A percentile compares a stretch with the other conserved stretches of the same genome.
Conservation (phyloP, 2,113 vertebrate genomes). For the Machaerirhynchus nigripectus region DNA sequence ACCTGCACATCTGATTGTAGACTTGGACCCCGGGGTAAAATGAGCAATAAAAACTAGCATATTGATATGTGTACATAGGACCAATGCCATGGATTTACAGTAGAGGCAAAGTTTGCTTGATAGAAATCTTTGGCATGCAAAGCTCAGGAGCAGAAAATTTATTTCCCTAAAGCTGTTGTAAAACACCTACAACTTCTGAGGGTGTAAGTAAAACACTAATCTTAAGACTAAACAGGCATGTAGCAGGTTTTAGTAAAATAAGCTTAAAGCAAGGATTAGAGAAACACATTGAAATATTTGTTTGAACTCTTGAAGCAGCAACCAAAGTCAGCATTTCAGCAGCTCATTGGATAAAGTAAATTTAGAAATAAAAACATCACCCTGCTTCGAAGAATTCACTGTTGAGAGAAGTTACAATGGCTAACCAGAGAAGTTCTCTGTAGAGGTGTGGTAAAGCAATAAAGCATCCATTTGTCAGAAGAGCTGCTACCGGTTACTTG, state of each 20-base stretch:
- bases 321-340: background rate
- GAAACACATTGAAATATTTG: background rate
- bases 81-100: slow-evolving; percentile 20
- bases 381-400: background rate
- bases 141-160: background rate
- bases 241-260: background rate
- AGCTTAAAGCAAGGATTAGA: background rate
- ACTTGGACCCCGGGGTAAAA: slow-evolving; percentile 19
- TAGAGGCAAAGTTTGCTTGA: slow-evolving; percentile 29
- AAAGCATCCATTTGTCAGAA: background rate
- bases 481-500: background rate
- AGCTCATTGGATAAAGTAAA: background rate
- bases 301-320: background rate
- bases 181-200: background rate
- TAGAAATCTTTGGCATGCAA: background rate
- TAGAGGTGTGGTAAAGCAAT: background rate
- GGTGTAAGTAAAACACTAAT: background rate
- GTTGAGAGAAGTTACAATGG: background rate
- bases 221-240: background rate
- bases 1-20: background rate
- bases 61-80: background rate
- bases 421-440: background rate
- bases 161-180: background rate
- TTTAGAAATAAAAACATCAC: background rate
- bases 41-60: background rate